phyloP scores from a whole-genome alignment of 2,113 vertebrate species.

The Tursiops truncatus region DNA sequence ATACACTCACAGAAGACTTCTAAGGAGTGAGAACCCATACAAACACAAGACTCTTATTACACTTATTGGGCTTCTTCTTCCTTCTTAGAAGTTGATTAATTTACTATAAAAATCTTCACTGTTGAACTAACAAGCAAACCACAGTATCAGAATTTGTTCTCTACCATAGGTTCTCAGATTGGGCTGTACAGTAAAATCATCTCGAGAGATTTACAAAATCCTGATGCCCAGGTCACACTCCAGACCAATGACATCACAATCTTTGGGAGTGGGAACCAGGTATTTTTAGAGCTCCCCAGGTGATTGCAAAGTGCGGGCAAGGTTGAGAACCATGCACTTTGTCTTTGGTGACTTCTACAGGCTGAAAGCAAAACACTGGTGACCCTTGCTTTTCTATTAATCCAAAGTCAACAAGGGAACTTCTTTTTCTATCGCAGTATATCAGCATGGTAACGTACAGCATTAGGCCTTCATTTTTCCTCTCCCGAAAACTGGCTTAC shows the following conservation, averaged over 20 bases:
- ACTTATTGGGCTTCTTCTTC: background rate
- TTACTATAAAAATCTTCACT: background rate
- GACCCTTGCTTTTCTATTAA: background rate
- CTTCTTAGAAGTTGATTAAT: background rate
- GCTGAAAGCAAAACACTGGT: background rate
- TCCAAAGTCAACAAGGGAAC: slow-evolving; percentile 54
- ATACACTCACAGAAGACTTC: background rate
- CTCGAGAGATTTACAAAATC: background rate
- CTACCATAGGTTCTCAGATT: background rate
- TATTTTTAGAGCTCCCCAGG: background rate
- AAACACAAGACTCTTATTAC: background rate
- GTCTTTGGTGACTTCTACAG: background rate
- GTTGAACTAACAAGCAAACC: background rate
- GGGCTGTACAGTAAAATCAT: background rate
- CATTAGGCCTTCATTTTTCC: background rate
- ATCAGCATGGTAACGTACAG: background rate
- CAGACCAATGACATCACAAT: background rate
- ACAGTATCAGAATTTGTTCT: background rate
- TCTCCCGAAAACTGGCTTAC: background rate
- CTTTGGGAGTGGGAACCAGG: too few relatives aligned
- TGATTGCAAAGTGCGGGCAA: background rate
- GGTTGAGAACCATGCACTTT: background rate
- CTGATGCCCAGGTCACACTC: background rate
- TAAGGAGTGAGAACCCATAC: background rate
- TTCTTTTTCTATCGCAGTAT: background rate